Base-by-base conservation (phyloP, 2,797 vertebrate genomes). In the Amphiprion clarkii region DNA sequence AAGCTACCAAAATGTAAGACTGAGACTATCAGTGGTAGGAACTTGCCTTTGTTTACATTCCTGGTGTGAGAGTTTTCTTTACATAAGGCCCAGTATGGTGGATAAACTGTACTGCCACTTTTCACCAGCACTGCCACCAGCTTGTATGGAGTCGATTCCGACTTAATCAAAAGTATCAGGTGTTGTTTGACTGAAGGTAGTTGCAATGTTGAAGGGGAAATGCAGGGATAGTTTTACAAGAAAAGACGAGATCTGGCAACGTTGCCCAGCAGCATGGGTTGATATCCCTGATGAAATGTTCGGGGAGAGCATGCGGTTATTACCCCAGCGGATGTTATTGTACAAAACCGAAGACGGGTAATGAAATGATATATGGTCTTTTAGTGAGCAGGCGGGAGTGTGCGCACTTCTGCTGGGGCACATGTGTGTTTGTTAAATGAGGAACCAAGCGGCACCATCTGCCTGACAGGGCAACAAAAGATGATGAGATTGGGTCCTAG, bases 281-380 rank as follows among this genome's bases (percentile, higher is more conserved):
- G 90, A 90, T 90, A 91, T 88, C 81, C 78, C 75, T 82, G 92
- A 91, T 90, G 82, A 91, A 88, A 92, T 91, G 87, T 82, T 84
- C 85, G 78, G 84, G 82, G 77, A 83, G 86, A 88, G 81, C 81
- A 82, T 86, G 85, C 55, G 61, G 88, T 88, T 93, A 89, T 88
- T 89, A 90, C 85, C 79, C 87, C 79, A 56, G 81, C 81, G 83
- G 87, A 91, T 88, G 88, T 89, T 93, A 92, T 92, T 93, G 90
- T 90, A 86, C 89, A 79, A 92, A 87, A 84, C 83, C 57, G 59
- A 90, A 84, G 74, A 91, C 64, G 52, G 76, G 81, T 87, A 91
- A 90, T 90, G 85, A 92, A 94, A 93, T 93, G 91, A 94, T 90
- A 85, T 90, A 91, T 92, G 86, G 84, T 89, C 73, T 93, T 87